These are phyloP conservation scores for Nephrotoma guestfalica DNA, from an alignment of 2,888 invertebrate genomes.

Conservation along the genomic window DNA sequence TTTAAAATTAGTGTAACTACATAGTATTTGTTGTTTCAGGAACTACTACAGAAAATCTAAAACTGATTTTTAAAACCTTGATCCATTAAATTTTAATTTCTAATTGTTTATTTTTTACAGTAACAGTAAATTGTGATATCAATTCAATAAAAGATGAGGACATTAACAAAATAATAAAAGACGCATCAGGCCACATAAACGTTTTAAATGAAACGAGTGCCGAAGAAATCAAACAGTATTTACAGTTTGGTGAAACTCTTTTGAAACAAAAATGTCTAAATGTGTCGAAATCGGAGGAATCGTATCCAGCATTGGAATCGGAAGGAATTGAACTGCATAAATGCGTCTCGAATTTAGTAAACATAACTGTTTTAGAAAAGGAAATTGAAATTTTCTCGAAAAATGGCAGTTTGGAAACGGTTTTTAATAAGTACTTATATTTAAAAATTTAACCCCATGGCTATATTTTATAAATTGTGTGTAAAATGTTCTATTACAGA, in stretches of 20 bases:
- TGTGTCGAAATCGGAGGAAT: background rate
- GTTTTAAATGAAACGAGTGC: background rate
- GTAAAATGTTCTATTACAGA: slow-evolving; percentile 28
- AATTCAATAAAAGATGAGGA: background rate
- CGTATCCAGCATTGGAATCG: slow-evolving; percentile 25
- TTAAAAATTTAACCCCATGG: background rate
- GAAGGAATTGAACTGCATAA: slow-evolving; percentile 9
- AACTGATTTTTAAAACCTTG: no score
- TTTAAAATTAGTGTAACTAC: no score
- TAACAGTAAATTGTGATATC: background rate
- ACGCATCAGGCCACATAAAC: background rate
- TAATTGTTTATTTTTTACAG: background rate
- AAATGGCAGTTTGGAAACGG: slow-evolving; percentile 50
- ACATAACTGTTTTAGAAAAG: slow-evolving; percentile 39
- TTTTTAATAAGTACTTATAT: slow-evolving; percentile 45
- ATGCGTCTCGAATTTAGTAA: slow-evolving; percentile 44
- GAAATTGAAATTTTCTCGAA: slow-evolving; percentile 59
- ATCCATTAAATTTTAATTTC: no score
- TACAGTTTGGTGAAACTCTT: background rate
- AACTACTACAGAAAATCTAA: no score
- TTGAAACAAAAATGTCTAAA: background rate
- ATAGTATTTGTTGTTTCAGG: no score
- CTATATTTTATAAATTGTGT: background rate
- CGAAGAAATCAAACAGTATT: background rate
- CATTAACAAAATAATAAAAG: background rate